A percentile compares a stretch with the other conserved stretches of the same genome.
These are phyloP conservation scores for Lamellibrachia luymesi DNA, from an alignment of 1,140 invertebrate species.

Conservation along the genomic window DNA sequence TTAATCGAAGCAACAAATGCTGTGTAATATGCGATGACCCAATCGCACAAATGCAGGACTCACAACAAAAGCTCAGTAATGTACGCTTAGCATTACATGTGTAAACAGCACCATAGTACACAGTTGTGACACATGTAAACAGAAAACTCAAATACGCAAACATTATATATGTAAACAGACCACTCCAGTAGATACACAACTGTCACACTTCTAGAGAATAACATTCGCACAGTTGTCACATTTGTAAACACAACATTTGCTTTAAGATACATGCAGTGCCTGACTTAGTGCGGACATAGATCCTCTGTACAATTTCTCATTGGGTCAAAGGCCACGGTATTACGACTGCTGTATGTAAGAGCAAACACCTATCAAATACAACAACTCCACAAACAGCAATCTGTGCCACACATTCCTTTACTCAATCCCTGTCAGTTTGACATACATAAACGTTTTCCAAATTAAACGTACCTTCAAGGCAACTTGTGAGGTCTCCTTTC, in stretches of 20 bases:
- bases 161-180: neutral
- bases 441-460: neutral
- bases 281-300: too few relatives aligned
- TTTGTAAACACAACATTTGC: neutral
- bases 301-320: too few relatives aligned
- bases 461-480: conserved; percentile 67
- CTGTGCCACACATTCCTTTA: too few relatives aligned
- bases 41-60: too few relatives aligned
- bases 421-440: neutral
- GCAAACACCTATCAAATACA: neutral
- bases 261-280: neutral
- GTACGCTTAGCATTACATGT: too few relatives aligned
- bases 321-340: too few relatives aligned
- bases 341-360: neutral
- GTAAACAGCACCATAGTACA: too few relatives aligned
- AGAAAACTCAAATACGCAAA: too few relatives aligned
- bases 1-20: neutral
- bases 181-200: neutral
- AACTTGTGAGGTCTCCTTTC: conserved; percentile 72
- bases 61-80: too few relatives aligned
- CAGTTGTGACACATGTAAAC: too few relatives aligned
- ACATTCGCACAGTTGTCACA: neutral
- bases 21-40: too few relatives aligned
- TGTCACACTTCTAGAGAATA: too few relatives aligned
- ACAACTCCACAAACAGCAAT: neutral